Evolutionary conservation across 2,888 invertebrate genomes (phyloP), one percentile per base, ranked within the genome.

Genomic region (Xanthia togata): DNA sequence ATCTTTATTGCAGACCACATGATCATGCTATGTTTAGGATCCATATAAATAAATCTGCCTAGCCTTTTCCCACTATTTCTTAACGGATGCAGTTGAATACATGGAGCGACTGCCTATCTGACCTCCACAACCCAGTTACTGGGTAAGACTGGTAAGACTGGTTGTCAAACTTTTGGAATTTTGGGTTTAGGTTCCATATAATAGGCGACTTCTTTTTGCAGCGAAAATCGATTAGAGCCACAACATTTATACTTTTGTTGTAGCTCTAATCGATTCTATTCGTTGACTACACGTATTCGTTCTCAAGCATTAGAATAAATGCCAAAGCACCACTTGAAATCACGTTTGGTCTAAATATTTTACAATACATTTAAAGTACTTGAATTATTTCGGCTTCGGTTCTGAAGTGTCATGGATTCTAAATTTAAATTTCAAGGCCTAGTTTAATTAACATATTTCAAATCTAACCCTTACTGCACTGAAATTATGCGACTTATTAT

Each of bases 241-340:
- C n/a, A n/a, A n/a, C 17, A 20, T 72, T 20, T 12, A 4, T 41
- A 17, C 41, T 17, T 71, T 31, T 44, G 17, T 60, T 60, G 41
- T 9, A 12, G 9, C 23, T 26, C 26, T 4, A 53, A 76, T 76
- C 50, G 23, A 80, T 76, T 76, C 20, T 26, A 60, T 44, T 44
- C 60, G 35, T 23, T 60, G 50, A 72, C n/a, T 47, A 62, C 55
- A 72, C 62, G 20, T 44, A 67, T 26, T 38, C 67, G 23, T 35
- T 47, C 26, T 23, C 65, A 50, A 57, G 50, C 65, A 83, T 57
- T 79, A 44, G 69, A 70, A 70, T 70, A 23, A 38, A 71, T 63
- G 62, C 84, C 59, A 68, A 79, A 83, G 70, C n/a, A 84, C 80
- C 73, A 59, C 80, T 81, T 69, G 68, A 79, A 73, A 68, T 38